Evolutionary conservation across 2,888 invertebrate genomes (phyloP).

Genomic region (Drosophila quinaria): DNA sequence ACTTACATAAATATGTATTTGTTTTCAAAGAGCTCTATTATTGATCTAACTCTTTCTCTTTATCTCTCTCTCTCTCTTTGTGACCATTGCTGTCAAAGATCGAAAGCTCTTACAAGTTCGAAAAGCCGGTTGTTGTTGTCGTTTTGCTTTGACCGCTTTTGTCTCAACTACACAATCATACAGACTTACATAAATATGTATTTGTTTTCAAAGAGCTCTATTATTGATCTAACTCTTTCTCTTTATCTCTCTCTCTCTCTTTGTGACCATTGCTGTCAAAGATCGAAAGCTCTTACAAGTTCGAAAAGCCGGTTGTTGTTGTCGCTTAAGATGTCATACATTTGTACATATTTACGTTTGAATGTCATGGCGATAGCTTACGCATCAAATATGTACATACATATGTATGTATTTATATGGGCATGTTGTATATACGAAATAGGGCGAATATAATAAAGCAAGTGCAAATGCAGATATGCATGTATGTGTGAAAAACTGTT

Average conservation of each 20-base stretch:
- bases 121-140: conserved; percentile 1
- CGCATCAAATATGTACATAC: background rate
- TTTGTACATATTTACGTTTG: background rate
- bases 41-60: background rate
- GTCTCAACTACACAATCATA: background rate
- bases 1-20: background rate
- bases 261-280: conserved; percentile 1
- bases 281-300: background rate
- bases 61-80: background rate
- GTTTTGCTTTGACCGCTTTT: too few species aligned
- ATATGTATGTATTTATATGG: background rate
- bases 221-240: background rate
- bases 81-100: conserved; percentile 3
- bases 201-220: background rate
- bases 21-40: background rate
- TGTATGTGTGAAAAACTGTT: background rate
- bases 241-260: background rate
- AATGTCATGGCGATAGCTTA: background rate
- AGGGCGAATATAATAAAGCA: too few species aligned
- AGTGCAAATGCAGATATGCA: background rate
- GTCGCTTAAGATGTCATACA: background rate
- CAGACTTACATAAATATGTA: background rate
- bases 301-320: conserved; percentile 3
- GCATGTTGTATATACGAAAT: background rate
- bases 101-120: conserved; percentile 2